Evolutionary conservation across 92 coral and sea anemone species (phyloP).

Genomic region (Umimayanthus kanabou): DNA sequence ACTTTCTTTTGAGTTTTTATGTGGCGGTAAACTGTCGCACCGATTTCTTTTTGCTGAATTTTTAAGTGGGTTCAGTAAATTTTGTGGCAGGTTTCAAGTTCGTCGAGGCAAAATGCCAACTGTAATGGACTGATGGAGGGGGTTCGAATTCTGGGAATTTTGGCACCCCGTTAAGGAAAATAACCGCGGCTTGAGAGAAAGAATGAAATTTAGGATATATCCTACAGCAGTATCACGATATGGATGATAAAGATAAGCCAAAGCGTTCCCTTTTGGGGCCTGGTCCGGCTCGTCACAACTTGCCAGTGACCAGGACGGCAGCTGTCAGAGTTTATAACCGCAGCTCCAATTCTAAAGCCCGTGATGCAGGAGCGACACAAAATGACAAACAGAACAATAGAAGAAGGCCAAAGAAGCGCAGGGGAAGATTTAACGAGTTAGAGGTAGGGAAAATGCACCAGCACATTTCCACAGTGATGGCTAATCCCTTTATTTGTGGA

Average conservation of each 20-base stretch:
- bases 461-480: not conserved
- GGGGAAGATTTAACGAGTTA: not conserved
- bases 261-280: not conserved
- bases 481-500: too few relatives aligned
- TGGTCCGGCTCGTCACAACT: not conserved
- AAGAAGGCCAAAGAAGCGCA: constrained; percentile 8
- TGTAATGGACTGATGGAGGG: not conserved
- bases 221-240: not conserved
- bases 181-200: not conserved
- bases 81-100: not conserved
- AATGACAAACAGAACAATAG: not conserved
- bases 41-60: not conserved
- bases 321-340: not conserved
- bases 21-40: not conserved
- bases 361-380: not conserved
- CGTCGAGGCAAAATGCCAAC: not conserved
- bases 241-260: constrained; percentile 25
- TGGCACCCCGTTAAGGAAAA: not conserved
- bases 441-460: not conserved
- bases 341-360: not conserved
- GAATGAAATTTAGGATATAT: constrained; percentile 13
- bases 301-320: constrained; percentile 1
- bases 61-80: not conserved
- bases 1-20: not conserved
- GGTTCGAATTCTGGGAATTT: constrained; percentile 10